Base-by-base conservation (phyloP, 2,113 vertebrate genomes). In the Guaruba guarouba region DNA sequence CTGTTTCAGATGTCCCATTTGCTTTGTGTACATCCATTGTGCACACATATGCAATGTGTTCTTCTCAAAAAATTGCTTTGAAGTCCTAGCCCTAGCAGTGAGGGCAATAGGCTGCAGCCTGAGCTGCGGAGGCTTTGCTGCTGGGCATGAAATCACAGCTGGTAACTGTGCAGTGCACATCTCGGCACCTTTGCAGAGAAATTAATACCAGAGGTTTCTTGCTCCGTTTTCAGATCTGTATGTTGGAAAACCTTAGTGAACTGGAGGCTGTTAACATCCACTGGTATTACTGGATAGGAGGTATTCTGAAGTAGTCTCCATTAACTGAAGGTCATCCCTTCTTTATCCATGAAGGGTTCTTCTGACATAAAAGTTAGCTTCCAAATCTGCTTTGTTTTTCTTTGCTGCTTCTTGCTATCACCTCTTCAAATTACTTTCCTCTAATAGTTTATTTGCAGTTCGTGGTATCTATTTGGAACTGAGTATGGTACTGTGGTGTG, bases 111-210 rank as follows among this genome's bases (percentile, higher is more conserved):
- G 33, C 35, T 74, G 7, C 49, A 81, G 41, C 8, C 44, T 37
- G 22, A 66, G 6, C 8, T n/a, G 39, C 3, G 8, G 7, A 70
- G 20, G 13, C 35, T 66, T 55, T 88, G 61, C 66, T 92, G 35
- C 35, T 35, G 31, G 14, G 4, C 23, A 8, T 61, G n/a, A 66
- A 74, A 39, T 41, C 25, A 46, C 37, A 54, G 37, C 49, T 90
- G 41, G 13, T 43, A 41, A n/a, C 25, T 46, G 28, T 46, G 19
- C 10, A 46, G 69, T n/a, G 51, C 41, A 37, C 0, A 0, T 35
- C 33, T 67, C 77, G 2, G 28, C 17, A 71, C 1, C 22, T 59
- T 52, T 68, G 23, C 2, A 2, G 19, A 35, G 31, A 10, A 83
- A 37, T 3, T 77, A 31, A 71, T 55, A 68, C 8, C 37, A 55